phyloP scores from a whole-genome alignment of 2,888 invertebrate genomes.

The Strigamia crassipes region DNA sequence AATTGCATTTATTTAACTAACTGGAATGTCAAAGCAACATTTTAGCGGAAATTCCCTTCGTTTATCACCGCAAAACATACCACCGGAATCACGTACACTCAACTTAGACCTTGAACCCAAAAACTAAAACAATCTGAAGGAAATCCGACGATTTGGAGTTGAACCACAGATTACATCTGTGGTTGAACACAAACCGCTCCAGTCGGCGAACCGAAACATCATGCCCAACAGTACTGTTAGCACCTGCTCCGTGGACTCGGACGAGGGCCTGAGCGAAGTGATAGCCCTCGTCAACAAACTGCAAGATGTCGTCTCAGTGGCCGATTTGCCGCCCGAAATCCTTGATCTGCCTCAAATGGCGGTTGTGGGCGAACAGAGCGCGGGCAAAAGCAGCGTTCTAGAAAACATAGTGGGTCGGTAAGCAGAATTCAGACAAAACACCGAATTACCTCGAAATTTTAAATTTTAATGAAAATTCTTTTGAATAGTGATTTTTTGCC shows the following conservation, averaged over 20 bases:
- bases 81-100: too few species aligned
- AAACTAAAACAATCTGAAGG: too few species aligned
- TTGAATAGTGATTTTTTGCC: conserved; percentile 56
- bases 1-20: too few species aligned
- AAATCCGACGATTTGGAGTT: too few species aligned
- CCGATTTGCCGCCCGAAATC: not conserved
- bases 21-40: too few species aligned
- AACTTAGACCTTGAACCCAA: too few species aligned
- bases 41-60: too few species aligned
- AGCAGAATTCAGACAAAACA: too few species aligned
- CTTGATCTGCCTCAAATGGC: conserved; percentile 29
- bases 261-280: not conserved
- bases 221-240: not conserved
- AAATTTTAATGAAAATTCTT: not conserved
- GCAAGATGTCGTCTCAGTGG: conserved; percentile 7
- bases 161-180: too few species aligned
- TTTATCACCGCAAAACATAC: too few species aligned
- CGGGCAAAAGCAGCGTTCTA: conserved; percentile 35
- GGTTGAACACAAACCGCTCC: too few species aligned
- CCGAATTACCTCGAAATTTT: not conserved
- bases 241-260: not conserved
- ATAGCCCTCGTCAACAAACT: conserved; percentile 29
- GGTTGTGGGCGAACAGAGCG: conserved; percentile 22
- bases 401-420: conserved; percentile 37
- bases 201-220: too few species aligned